Evolutionary conservation across 2,113 vertebrate genomes (phyloP).

Genomic region (Sylvilagus bachmani): DNA sequence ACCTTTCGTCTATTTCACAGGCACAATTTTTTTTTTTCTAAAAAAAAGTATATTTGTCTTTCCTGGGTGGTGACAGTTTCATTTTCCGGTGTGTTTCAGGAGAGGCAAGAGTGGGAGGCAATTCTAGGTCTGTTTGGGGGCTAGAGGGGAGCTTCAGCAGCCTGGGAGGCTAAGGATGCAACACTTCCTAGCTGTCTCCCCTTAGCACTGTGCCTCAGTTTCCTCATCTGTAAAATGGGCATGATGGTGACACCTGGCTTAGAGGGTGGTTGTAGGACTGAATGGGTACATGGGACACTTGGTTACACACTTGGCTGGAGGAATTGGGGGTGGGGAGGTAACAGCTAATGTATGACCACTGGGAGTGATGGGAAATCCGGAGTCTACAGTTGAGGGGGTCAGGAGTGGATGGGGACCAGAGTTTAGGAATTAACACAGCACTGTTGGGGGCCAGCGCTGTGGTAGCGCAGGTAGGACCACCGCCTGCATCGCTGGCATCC

Average conservation of each 20-base stretch:
- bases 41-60: conserved; percentile 63
- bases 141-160: background rate
- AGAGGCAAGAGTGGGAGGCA: background rate
- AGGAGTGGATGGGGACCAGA: background rate
- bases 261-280: background rate
- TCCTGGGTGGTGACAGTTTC: background rate
- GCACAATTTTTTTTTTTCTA: conserved; percentile 40
- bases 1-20: background rate
- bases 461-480: too few species aligned
- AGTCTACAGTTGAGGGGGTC: background rate
- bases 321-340: background rate
- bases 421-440: conserved; percentile 19
- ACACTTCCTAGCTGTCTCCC: background rate
- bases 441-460: too few species aligned
- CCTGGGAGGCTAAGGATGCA: background rate
- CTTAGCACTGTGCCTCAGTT: background rate
- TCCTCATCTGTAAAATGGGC: conserved; percentile 17
- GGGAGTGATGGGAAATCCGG: background rate
- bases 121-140: background rate
- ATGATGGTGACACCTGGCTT: background rate
- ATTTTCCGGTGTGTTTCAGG: background rate
- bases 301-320: too few species aligned
- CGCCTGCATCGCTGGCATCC: too few species aligned
- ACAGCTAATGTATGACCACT: background rate
- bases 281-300: background rate